Base-by-base conservation (phyloP, 2,888 invertebrate genomes). In the Mimas tiliae region DNA sequence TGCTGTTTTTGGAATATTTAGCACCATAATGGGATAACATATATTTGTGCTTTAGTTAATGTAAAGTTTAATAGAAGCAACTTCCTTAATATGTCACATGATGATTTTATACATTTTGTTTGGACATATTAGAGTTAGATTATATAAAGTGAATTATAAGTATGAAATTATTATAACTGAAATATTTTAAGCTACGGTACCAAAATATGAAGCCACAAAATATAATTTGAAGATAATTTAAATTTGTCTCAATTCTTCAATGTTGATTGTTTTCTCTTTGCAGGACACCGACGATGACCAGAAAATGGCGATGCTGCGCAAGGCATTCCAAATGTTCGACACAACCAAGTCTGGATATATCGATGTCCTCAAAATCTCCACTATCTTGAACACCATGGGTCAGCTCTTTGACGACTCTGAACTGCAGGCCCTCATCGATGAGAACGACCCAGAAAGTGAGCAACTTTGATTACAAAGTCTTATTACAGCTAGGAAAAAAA, bases 251-350 rank as follows among this genome's bases (percentile, higher is more conserved):
- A 2, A 8, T 55, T 67, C 48, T 50, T 65, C 38, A 63, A 66
- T 48, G 42, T n/a, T 50, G 34, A 66, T 8, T 38, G 34, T 69
- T 67, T 72, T 67, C 63, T 72, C 77, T 68, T 74, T 73, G 12
- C 75, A 94, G 94, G 94, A 94, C 74, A 83, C 90, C 68, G 96
- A 96, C 83, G 97, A 97, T 82, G 96, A 96, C 77, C 97, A 97
- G 87, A 97, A 97, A 91, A 95, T 96, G 95, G 96, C 96, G 94
- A 97, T 98, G 92, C 97, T 98, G 95, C 97, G 98, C 86, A 98
- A 98, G 91, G 98, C 98, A 79, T 98, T 98, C 95, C 98, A 98
- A 92, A 98, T 98, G 98, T 98, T 98, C 85, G 98, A 98, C 92
- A 98, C 98, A 74, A 96, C 97, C 77, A 98, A 98, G 93, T 96